phyloP scores from a whole-genome alignment of 2,113 vertebrate species.

The Chrysochloris asiatica region DNA sequence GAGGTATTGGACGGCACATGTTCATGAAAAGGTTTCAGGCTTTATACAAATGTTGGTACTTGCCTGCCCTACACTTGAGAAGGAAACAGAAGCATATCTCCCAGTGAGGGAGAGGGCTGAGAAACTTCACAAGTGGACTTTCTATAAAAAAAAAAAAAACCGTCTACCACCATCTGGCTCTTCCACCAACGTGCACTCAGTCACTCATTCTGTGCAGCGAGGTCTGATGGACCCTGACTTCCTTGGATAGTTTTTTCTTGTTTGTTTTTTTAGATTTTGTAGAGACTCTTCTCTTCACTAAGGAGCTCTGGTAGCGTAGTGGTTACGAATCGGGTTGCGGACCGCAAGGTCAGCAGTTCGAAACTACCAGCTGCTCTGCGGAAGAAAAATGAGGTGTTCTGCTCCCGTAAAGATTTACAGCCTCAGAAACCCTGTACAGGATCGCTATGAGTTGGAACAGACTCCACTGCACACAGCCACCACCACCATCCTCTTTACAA shows the following conservation, averaged over 20 bases:
- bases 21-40: slow-evolving; percentile 79
- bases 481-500: too few relatives aligned
- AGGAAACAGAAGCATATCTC: slow-evolving; percentile 75
- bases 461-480: too few relatives aligned
- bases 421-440: too few relatives aligned
- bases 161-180: slow-evolving; percentile 72
- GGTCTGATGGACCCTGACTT: slow-evolving; percentile 63
- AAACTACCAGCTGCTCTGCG: too few relatives aligned
- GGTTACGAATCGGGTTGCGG: too few relatives aligned
- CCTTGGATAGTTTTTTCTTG: neutral
- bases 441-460: too few relatives aligned
- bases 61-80: slow-evolving; percentile 71
- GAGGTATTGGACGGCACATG: slow-evolving; percentile 80
- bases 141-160: too few relatives aligned
- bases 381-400: too few relatives aligned
- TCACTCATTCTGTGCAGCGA: slow-evolving; percentile 43
- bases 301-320: too few relatives aligned
- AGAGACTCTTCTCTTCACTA: slow-evolving; percentile 41
- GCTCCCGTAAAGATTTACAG: too few relatives aligned
- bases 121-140: slow-evolving; percentile 63
- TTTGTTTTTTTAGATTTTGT: slow-evolving; percentile 50
- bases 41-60: slow-evolving; percentile 76
- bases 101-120: slow-evolving; percentile 59
- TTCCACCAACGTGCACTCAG: slow-evolving; percentile 60
- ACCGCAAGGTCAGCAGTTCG: too few relatives aligned